A percentile compares a stretch with the other conserved stretches of the same genome.
These are phyloP conservation scores for Lepidonotus clava DNA, from an alignment of 2,888 invertebrate genomes.

Conservation along the genomic window DNA sequence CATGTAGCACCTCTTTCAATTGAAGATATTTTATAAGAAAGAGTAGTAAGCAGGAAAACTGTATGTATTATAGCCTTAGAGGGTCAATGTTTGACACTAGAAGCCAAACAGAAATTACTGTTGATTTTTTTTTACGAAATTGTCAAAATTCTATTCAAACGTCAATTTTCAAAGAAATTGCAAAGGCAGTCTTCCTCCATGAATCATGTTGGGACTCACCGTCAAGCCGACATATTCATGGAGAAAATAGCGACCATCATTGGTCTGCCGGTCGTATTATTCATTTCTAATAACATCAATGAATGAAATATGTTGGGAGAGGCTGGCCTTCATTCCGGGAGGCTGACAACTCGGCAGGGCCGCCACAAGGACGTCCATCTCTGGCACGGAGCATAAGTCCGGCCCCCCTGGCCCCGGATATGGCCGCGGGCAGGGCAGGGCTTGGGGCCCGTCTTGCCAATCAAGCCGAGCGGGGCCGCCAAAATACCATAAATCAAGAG, in stretches of 20 bases:
- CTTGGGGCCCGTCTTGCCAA: slow-evolving; percentile 34
- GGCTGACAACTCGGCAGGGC: slow-evolving; percentile 19
- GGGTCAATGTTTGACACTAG: no score
- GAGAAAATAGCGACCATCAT: slow-evolving; percentile 33
- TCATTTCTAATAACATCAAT: slow-evolving; percentile 47
- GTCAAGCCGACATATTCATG: slow-evolving; percentile 20
- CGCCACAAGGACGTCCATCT: slow-evolving; percentile 23
- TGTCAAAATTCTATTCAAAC: no score
- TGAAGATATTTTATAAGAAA: no score
- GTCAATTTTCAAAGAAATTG: no score
- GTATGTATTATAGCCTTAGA: no score
- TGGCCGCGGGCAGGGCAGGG: slow-evolving; percentile 20
- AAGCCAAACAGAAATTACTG: no score
- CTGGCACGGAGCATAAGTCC: slow-evolving; percentile 29
- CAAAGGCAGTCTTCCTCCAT: no score
- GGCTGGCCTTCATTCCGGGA: slow-evolving; percentile 21
- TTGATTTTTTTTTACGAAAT: no score
- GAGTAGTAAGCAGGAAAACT: no score
- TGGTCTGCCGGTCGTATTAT: slow-evolving; percentile 17
- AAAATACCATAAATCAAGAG: slow-evolving; percentile 42
- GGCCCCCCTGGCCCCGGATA: slow-evolving; percentile 30
- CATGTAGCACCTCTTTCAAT: no score
- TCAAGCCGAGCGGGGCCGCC: slow-evolving; percentile 24
- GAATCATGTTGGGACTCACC: not conserved
- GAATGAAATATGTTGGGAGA: slow-evolving; percentile 32